Conservation (phyloP, 2,888 invertebrate species). For the Ophion costatus region DNA sequence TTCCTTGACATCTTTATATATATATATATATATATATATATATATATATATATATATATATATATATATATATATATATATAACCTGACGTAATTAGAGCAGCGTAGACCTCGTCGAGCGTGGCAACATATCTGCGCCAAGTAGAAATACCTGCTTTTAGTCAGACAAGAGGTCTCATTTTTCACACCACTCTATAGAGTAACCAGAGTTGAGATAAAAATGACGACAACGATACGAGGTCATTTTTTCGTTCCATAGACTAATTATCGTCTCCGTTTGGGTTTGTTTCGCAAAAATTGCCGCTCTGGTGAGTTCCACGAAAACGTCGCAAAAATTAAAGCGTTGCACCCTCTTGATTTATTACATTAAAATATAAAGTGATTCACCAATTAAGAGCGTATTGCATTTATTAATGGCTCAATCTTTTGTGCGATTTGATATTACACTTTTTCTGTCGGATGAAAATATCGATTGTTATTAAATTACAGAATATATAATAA, state of each 20-base stretch:
- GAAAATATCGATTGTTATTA: too few relatives aligned
- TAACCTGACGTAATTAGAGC: constrained; percentile 39
- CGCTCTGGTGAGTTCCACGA: neutral
- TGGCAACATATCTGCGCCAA: constrained; percentile 29
- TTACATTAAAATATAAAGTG: neutral
- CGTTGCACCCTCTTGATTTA: neutral
- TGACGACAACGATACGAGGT: neutral
- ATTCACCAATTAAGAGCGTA: too few relatives aligned
- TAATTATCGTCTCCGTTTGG: neutral
- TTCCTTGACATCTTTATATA: too few relatives aligned
- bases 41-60: neutral
- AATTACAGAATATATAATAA: too few relatives aligned
- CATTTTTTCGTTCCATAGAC: neutral
- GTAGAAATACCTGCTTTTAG: constrained; percentile 54
- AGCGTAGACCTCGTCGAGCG: constrained; percentile 35
- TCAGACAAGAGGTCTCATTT: constrained; percentile 25
- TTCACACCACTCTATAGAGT: neutral
- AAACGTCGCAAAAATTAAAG: neutral
- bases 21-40: neutral
- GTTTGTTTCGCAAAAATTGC: neutral
- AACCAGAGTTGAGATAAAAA: neutral
- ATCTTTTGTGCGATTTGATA: too few relatives aligned
- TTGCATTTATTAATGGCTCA: too few relatives aligned
- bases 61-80: neutral
- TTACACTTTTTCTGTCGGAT: too few relatives aligned